A percentile compares a stretch with the other conserved stretches of the same genome.
Conservation (phyloP, 2,888 invertebrate species). For the Cremastinae sp. region DNA sequence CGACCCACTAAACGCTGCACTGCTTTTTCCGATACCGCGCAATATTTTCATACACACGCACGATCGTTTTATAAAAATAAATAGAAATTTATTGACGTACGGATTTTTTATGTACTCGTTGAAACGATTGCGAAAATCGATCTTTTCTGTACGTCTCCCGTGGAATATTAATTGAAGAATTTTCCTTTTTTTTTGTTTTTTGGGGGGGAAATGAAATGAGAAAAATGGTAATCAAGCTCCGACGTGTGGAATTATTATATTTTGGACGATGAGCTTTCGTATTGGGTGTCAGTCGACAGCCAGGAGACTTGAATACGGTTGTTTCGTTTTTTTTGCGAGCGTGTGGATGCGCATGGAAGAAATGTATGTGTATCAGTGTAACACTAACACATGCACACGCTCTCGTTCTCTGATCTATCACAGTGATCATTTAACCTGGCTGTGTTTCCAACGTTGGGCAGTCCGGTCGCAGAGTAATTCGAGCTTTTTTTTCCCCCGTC, state of each 20-base stretch:
- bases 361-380: constrained; percentile 34
- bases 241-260: constrained; percentile 3
- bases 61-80: neutral
- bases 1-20: constrained; percentile 52
- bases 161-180: no score
- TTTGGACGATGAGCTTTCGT: neutral
- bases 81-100: neutral
- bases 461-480: constrained; percentile 28
- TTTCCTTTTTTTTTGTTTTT: no score
- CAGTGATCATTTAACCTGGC: constrained; percentile 52
- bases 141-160: no score
- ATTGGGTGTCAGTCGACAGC: constrained; percentile 21
- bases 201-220: no score
- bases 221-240: neutral
- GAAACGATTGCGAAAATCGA: no score
- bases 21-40: constrained; percentile 18
- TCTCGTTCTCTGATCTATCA: constrained; percentile 50
- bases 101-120: no score
- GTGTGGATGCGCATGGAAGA: constrained; percentile 14
- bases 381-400: neutral
- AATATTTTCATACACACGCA: neutral
- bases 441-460: constrained; percentile 18
- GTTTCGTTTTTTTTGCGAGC: constrained; percentile 17
- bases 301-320: constrained; percentile 22
- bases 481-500: constrained; percentile 36